phyloP scores from a whole-genome alignment of 2,113 vertebrate species.

The Alligator sinensis region DNA sequence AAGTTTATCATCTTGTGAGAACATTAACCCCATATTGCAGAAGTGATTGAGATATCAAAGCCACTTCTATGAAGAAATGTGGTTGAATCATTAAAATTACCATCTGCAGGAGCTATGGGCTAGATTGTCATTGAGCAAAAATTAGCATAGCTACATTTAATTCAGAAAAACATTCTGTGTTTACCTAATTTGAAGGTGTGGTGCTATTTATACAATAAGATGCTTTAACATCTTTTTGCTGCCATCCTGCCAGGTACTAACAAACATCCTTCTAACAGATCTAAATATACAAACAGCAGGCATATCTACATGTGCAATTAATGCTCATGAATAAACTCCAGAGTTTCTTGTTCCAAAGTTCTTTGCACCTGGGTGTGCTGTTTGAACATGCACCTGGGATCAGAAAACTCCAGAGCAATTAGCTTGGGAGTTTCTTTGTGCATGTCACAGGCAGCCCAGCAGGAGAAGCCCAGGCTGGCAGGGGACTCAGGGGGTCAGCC shows the following conservation, averaged over 20 bases:
- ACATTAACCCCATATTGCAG: background rate
- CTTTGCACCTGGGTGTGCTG: too few species aligned
- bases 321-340: too few species aligned
- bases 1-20: background rate
- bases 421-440: too few species aligned
- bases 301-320: too few species aligned
- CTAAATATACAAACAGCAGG: background rate
- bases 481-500: too few species aligned
- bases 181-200: background rate
- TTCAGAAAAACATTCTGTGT: background rate
- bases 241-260: rapidly evolving
- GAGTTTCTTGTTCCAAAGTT: too few species aligned
- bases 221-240: background rate
- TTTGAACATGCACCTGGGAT: too few species aligned
- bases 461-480: too few species aligned
- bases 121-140: background rate
- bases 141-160: background rate
- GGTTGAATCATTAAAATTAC: background rate
- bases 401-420: too few species aligned
- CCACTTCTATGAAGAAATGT: background rate
- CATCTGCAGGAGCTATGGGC: background rate
- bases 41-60: background rate
- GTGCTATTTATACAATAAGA: background rate
- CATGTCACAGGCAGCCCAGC: too few species aligned
- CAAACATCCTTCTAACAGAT: background rate